Base-by-base conservation (phyloP, 2,113 vertebrate species). In the Stegostoma tigrinum region DNA sequence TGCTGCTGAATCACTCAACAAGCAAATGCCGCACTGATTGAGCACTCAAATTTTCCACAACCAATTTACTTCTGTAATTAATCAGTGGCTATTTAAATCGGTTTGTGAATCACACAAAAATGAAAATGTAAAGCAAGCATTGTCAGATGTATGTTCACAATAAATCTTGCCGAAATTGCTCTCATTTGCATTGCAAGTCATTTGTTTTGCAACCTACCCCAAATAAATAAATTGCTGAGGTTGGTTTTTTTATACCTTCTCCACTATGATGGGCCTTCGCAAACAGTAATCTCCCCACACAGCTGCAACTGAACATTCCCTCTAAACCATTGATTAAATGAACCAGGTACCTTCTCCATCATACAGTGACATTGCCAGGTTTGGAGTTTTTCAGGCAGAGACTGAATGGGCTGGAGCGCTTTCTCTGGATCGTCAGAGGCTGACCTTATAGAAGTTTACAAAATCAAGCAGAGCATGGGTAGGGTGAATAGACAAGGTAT, bases 41-140 rank as follows among this genome's bases (percentile, higher is more conserved):
- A 93, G 89, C 89, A 38, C 61, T 66, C 89, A 66, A 66, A 90
- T 55, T 90, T 30, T 89, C 87, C 52, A 55, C 87, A 66, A 64
- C 61, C n/a, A 93, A 93, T 93, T 93, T 93, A 67, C 89, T 93
- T 93, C 64, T n/a, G n/a, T 67, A 93, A 93, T 93, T 93, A 93
- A 93, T 93, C 89, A 93, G 89, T 2, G n/a, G 61, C 89, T 93
- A 93, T 93, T 93, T 93, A 93, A 93, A 93, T 64, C 34, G 38
- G 89, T 93, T 93, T 93, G 61, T 93, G 89, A 93, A 67, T 66
- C 34, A 66, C 61, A 42, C 55, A 38, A 42, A 61, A 93, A 23
- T 67, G 55, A 66, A 66, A 93, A 93, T 66, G 61, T 67, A 38
- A 45, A 83, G 80, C 80, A 87, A 93, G 61, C 61, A 67, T 93